Conservation (phyloP, 1,140 invertebrate species). For the Pseudomyrmex sp. region DNA sequence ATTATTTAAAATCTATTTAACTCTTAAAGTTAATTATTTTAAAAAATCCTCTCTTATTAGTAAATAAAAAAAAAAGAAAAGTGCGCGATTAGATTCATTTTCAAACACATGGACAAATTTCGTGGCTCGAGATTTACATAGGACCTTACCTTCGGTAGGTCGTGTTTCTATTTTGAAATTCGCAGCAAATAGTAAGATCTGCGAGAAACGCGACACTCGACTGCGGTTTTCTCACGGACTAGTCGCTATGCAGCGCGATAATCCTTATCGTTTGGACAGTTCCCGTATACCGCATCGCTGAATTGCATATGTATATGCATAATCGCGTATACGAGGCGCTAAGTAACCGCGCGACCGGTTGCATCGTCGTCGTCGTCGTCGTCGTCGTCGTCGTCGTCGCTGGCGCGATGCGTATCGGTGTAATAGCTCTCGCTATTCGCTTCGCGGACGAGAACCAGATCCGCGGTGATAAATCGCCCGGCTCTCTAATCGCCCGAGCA, state of each 20-base stretch:
- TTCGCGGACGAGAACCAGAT: conserved; percentile 26
- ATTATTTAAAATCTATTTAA: no score
- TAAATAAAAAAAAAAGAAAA: no score
- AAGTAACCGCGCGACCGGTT: neutral
- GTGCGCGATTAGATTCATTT: no score
- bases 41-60: no score
- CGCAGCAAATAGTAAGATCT: neutral
- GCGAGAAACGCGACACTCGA: neutral
- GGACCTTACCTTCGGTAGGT: neutral
- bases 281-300: conserved; percentile 9
- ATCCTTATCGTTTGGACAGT: conserved; percentile 55
- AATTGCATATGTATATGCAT: conserved; percentile 42
- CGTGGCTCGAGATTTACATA: no score
- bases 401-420: conserved; percentile 34
- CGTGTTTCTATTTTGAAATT: neutral
- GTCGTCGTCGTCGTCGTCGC: neutral
- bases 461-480: conserved; percentile 23
- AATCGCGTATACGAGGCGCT: conserved; percentile 22
- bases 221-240: conserved; percentile 1
- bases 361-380: conserved; percentile 11
- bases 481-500: conserved; percentile 26
- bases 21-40: no score
- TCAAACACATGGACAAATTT: no score
- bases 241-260: conserved; percentile 26
- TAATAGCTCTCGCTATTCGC: conserved; percentile 4